Evolutionary conservation across 2,797 vertebrate genomes (phyloP).

Genomic region (Periophthalmus magnuspinnatus): DNA sequence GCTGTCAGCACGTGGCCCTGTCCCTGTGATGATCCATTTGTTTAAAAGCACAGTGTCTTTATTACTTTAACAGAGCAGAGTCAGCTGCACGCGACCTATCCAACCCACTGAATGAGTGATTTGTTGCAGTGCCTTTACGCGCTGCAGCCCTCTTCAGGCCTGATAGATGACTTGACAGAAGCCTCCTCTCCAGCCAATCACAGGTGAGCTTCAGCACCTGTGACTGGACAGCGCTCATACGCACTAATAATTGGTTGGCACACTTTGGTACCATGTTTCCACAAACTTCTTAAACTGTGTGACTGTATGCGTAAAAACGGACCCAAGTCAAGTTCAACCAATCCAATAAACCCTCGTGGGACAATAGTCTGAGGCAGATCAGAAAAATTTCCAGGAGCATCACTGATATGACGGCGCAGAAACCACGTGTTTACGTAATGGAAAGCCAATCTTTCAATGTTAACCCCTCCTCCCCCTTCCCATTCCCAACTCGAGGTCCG

Average conservation of each 20-base stretch:
- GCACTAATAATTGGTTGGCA: slow-evolving; percentile 4
- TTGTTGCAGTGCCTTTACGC: slow-evolving; percentile 34
- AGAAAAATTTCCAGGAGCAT: slow-evolving; percentile 63
- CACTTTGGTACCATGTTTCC: slow-evolving; percentile 7
- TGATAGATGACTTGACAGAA: slow-evolving; percentile 39
- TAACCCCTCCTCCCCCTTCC: slow-evolving; percentile 83
- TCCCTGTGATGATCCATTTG: background rate
- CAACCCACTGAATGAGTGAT: slow-evolving; percentile 15
- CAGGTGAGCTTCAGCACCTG: slow-evolving; percentile 49
- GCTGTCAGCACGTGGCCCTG: background rate
- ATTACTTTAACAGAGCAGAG: slow-evolving; percentile 1
- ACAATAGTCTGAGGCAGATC: slow-evolving; percentile 49
- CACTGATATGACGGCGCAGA: slow-evolving; percentile 75
- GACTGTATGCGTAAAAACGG: background rate
- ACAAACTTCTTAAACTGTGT: slow-evolving; percentile 25
- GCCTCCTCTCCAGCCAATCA: slow-evolving; percentile 19
- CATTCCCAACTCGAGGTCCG: slow-evolving; percentile 68
- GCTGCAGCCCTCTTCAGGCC: slow-evolving; percentile 29
- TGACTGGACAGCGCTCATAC: slow-evolving; percentile 29
- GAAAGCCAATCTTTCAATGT: slow-evolving; percentile 86
- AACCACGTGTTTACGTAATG: slow-evolving; percentile 93
- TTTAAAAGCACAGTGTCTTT: background rate
- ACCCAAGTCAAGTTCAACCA: slow-evolving; percentile 9
- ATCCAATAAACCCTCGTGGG: slow-evolving; percentile 21
- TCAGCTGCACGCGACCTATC: slow-evolving; percentile 1